Evolutionary conservation across 2,113 vertebrate species (phyloP).

Genomic region (Cebidichthys violaceus): DNA sequence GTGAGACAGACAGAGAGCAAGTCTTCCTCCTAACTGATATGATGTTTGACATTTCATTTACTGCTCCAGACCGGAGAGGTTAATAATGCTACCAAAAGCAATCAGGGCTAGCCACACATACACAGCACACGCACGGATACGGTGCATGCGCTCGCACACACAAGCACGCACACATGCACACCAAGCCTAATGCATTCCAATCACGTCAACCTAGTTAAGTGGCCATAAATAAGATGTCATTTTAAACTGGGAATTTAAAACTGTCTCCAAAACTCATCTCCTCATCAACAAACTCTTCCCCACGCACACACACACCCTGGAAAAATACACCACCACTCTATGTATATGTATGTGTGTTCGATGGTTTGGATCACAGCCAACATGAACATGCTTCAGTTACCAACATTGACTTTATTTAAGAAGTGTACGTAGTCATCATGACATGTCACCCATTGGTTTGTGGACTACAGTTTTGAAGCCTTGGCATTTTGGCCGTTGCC

Average conservation of each 20-base stretch:
- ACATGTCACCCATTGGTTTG: too few species aligned
- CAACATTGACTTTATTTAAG: not conserved
- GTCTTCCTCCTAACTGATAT: constrained; percentile 75
- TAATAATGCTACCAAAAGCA: constrained; percentile 81
- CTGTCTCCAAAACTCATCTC: constrained; percentile 44
- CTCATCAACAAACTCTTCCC: constrained; percentile 29
- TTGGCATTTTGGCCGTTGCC: too few species aligned
- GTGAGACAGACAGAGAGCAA: constrained; percentile 25
- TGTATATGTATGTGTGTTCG: too few species aligned
- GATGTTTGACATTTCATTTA: constrained; percentile 84
- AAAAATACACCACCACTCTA: constrained; percentile 5
- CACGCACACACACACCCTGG: not conserved
- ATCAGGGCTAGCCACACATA: constrained; percentile 54
- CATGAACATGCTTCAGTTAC: constrained; percentile 34
- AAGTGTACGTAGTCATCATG: too few species aligned
- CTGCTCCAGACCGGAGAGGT: constrained; percentile 78
- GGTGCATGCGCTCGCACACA: constrained; percentile 9
- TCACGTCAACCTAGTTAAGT: constrained; percentile 64
- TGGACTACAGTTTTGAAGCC: too few species aligned
- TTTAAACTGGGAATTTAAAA: constrained; percentile 62
- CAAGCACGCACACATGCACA: not conserved
- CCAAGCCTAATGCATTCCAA: constrained; percentile 57
- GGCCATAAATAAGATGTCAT: constrained; percentile 72
- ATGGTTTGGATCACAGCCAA: constrained; percentile 5
- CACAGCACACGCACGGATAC: constrained; percentile 2